Conservation (phyloP, 2,113 vertebrate species). For the Bothrops jararaca region DNA sequence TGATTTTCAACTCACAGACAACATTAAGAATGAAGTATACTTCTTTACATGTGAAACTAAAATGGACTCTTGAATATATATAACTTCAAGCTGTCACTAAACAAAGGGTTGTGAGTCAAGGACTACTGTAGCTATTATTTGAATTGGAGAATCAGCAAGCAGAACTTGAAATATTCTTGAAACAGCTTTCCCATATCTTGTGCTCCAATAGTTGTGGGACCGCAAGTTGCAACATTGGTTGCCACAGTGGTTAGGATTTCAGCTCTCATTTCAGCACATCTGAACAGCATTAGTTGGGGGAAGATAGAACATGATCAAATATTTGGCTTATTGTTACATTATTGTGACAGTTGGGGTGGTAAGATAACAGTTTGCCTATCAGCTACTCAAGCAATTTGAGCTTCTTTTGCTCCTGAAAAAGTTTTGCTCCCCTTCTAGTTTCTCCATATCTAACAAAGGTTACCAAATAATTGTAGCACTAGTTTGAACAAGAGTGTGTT, state of each 20-base stretch:
- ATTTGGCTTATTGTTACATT: not conserved
- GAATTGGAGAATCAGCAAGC: not conserved
- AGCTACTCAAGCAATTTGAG: not conserved
- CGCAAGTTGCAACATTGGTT: not conserved
- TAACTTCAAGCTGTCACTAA: not conserved
- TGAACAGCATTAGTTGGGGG: not conserved
- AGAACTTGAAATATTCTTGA: not conserved
- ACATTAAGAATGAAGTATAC: not conserved
- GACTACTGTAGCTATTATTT: not conserved
- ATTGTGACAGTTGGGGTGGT: not conserved
- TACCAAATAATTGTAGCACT: not conserved
- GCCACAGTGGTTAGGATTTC: not conserved
- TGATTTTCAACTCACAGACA: not conserved
- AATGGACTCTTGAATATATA: not conserved
- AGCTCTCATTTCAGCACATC: not conserved
- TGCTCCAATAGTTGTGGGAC: not conserved
- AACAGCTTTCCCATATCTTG: not conserved
- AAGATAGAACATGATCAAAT: not conserved
- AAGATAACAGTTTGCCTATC: not conserved
- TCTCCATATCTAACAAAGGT: not conserved
- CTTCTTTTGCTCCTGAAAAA: not conserved
- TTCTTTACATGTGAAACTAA: not conserved
- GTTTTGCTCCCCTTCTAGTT: not conserved
- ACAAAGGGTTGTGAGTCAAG: not conserved
- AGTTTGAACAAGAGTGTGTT: not conserved